These are phyloP conservation scores for Hemicrepidius hirtus DNA, from an alignment of 2,888 invertebrate genomes.

Conservation along the genomic window DNA sequence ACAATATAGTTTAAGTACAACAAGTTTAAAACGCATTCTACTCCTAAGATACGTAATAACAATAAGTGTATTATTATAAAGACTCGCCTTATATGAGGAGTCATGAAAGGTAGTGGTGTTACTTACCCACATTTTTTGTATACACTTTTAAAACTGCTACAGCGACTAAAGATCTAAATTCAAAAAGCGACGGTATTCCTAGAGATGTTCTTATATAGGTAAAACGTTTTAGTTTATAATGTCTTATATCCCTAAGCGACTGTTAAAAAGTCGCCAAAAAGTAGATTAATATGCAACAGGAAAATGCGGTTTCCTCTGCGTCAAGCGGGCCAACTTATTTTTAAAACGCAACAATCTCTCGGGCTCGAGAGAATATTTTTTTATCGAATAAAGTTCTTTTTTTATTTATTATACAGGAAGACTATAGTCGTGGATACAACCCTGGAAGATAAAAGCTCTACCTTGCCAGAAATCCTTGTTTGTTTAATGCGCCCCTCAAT, in stretches of 20 bases:
- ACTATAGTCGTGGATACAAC: constrained; percentile 8
- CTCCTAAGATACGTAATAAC: constrained; percentile 13
- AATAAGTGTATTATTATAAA: neutral
- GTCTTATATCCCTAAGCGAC: neutral
- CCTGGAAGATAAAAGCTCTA: constrained; percentile 33
- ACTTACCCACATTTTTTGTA: constrained; percentile 33
- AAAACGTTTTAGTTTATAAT: constrained; percentile 1
- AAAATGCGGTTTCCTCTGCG: constrained; percentile 31
- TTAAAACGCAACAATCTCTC: neutral
- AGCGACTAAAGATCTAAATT: constrained; percentile 37
- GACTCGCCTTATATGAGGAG: constrained; percentile 20
- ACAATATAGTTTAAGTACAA: constrained; percentile 3
- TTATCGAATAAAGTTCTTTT: neutral
- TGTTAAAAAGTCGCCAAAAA: neutral
- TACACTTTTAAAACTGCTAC: constrained; percentile 17
- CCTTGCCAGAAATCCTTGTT: constrained; percentile 41
- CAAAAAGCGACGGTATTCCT: constrained; percentile 34
- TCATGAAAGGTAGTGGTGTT: constrained; percentile 21
- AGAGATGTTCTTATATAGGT: constrained; percentile 14
- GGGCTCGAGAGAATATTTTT: too few species aligned
- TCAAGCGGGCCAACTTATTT: neutral
- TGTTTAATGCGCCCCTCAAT: too few species aligned
- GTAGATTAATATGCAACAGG: constrained; percentile 20
- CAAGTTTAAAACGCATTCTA: constrained; percentile 9
- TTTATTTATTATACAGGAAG: constrained; percentile 29